Base-by-base conservation (phyloP, 2,888 invertebrate species). In the Oeneis ivallda region DNA sequence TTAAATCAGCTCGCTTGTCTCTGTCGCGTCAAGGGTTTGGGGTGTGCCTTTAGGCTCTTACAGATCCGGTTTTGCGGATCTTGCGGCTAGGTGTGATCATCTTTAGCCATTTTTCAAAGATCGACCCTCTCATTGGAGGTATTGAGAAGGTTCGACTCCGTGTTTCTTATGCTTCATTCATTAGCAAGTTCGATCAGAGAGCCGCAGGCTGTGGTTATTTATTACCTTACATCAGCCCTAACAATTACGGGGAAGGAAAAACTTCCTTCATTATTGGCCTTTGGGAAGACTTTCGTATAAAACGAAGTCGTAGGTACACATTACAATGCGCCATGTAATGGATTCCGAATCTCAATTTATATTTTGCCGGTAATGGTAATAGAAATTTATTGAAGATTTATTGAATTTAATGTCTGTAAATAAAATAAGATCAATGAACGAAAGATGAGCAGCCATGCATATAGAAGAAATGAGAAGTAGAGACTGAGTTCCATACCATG, bases 171-270 rank as follows among this genome's bases (percentile, higher is more conserved):
- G 85, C 88, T 86, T 84, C 89, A 83, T 89, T 91, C 89, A 92
- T 92, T 92, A 92, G 87, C 89, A 88, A 90, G 89, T 91, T 92
- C 92, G 91, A 92, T 91, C 91, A 90, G 87, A 82, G 83, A 83
- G 82, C 82, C 81, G 78, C 84, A 81, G 85, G 79, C 82, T 87
- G 89, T 71, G 90, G 91, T 92, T 90, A 92, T 92, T 91, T 92
- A 92, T 92, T 87, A 84, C 86, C 86, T 83, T 82, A 81, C 87
- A 89, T 86, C 87, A 82, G 85, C 90, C 90, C 88, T 83, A 81
- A 88, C 90, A 90, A 90, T 91, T 89, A 90, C 87, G 79, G 77
- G 67, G 73, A 76, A 83, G 87, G 89, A 88, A 90, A 90, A 91
- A 92, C 89, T 85, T 92, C 85, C 81, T 80, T 90, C 86, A 91